Percentiles rank a stretch among this genome's conserved stretches.
phyloP scores from a whole-genome alignment of 2,113 vertebrate species.

The Chiloscyllium plagiosum region DNA sequence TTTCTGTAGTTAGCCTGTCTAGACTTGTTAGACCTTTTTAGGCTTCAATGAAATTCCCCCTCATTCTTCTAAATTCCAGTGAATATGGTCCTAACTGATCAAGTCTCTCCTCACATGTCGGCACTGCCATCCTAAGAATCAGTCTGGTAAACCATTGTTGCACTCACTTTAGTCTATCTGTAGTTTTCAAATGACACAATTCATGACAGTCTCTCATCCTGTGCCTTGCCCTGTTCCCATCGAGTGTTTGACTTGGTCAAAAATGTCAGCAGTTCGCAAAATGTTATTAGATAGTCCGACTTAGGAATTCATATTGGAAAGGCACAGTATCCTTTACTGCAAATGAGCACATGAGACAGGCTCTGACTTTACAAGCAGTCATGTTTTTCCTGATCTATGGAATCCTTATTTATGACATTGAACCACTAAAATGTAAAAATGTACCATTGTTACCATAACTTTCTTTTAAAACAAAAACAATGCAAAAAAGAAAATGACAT shows the following conservation, averaged over 20 bases:
- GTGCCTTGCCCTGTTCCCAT: not conserved
- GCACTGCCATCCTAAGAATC: no score
- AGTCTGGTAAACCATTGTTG: no score
- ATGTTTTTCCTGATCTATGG: not conserved
- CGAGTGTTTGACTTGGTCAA: not conserved
- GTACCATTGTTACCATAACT: not conserved
- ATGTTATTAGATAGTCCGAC: not conserved
- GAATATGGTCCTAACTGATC: no score
- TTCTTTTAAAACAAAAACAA: not conserved
- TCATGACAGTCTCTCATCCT: not conserved
- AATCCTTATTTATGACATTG: not conserved
- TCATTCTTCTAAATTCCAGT: no score
- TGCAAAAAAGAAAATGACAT: not conserved
- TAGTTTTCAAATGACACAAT: not conserved
- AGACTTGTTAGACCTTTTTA: no score
- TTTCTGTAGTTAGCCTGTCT: no score
- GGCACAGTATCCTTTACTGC: not conserved
- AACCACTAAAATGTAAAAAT: not conserved
- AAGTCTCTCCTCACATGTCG: no score
- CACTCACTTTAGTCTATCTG: no score
- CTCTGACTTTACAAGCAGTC: not conserved
- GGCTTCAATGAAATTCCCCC: no score
- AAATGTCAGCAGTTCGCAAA: not conserved
- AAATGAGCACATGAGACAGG: not conserved
- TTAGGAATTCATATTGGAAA: not conserved